A percentile compares a stretch with the other conserved stretches of the same genome.
phyloP scores from a whole-genome alignment of 2,797 vertebrate species.

The Kryptopterus vitreolus region DNA sequence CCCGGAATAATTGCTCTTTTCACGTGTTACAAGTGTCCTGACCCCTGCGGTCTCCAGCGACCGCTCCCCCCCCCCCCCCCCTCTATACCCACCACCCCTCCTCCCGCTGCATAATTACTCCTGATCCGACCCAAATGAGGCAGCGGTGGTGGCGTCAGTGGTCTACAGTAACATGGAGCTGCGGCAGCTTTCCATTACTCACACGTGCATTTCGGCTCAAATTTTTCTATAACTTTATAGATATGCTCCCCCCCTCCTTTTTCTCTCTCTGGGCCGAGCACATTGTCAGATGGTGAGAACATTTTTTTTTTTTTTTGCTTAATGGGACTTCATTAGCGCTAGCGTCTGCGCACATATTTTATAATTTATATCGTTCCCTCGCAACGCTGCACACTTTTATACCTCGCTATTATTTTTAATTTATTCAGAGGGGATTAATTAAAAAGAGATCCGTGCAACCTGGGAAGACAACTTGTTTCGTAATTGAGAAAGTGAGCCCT shows the following conservation, averaged over 20 bases:
- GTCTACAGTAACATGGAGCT: conserved; percentile 76
- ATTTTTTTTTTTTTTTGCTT: conserved; percentile 66
- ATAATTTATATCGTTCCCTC: background rate
- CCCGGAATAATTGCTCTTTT: conserved; percentile 85
- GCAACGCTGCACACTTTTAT: conserved; percentile 65
- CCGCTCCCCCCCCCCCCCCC: conserved; percentile 71
- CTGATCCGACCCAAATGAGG: conserved; percentile 81
- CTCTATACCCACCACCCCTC: conserved; percentile 73
- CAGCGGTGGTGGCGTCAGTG: conserved; percentile 74
- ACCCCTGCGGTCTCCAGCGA: conserved; percentile 78
- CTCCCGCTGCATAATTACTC: conserved; percentile 77
- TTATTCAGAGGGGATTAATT: conserved; percentile 87
- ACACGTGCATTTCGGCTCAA: conserved; percentile 75
- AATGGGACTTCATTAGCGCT: conserved; percentile 76
- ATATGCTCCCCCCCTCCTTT: background rate
- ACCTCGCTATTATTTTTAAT: conserved; percentile 81
- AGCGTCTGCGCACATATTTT: conserved; percentile 42
- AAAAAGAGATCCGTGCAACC: conserved; percentile 78
- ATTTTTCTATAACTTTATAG: conserved; percentile 52
- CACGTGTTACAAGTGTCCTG: conserved; percentile 84
- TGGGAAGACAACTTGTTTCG: conserved; percentile 69
- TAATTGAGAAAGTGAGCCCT: conserved; percentile 62
- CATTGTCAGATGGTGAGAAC: conserved; percentile 72
- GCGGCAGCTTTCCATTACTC: conserved; percentile 76
- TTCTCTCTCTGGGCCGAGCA: conserved; percentile 62